Conservation (phyloP, 2,113 vertebrate species). For the Cnemophilus loriae region DNA sequence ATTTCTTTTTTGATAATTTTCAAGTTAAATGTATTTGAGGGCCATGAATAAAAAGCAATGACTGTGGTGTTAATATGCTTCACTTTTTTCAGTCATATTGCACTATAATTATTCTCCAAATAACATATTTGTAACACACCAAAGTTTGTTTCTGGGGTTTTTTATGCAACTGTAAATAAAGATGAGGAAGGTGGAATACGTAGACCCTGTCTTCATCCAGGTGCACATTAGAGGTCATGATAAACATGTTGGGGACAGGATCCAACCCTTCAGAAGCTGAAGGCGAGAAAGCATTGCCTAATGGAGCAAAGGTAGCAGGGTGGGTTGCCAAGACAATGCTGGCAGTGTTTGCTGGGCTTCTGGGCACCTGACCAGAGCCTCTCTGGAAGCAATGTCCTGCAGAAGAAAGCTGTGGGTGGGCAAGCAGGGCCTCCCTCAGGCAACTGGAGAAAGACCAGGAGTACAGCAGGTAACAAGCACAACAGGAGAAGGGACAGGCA, state of each 20-base stretch:
- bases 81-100: neutral
- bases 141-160: neutral
- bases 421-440: neutral
- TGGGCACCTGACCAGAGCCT: neutral
- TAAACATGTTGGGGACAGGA: neutral
- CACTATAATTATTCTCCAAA: neutral
- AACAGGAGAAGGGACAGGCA: neutral
- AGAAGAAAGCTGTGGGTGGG: neutral
- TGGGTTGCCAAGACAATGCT: neutral
- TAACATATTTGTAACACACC: neutral
- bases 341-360: neutral
- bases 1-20: neutral
- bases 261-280: neutral
- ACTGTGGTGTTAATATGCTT: neutral
- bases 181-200: neutral
- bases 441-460: neutral
- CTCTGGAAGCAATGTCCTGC: neutral
- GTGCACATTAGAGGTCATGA: neutral
- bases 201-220: neutral
- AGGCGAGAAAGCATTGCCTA: neutral
- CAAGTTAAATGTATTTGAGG: neutral
- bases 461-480: neutral
- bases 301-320: neutral
- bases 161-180: neutral
- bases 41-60: neutral